Evolutionary conservation across 2,113 vertebrate genomes (phyloP), one percentile per base, ranked within the genome.

Genomic region (Barbus barbus): DNA sequence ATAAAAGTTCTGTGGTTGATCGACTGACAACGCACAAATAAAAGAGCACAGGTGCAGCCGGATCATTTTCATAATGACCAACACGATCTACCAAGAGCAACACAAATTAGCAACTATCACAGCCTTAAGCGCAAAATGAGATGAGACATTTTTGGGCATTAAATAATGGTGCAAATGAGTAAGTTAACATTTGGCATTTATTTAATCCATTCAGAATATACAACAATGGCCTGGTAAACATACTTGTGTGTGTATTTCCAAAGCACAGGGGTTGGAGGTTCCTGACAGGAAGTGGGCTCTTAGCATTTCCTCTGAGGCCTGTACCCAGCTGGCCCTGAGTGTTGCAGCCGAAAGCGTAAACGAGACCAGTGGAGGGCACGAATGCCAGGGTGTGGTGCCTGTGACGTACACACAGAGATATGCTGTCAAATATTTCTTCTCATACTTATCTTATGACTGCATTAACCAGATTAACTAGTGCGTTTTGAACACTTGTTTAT

Each of bases 301-400:
- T 96, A 8, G 95, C 91, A 1, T 96, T 96, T 56, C 94, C 94
- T 41, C 91, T 94, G 58, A 92, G 91, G 82, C 97, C 98, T 0
- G 93, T 97, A 86, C 97, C 98, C 76, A 99, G 94, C 88, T 99
- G 97, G 53, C 98, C 98, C 71, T 94, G 93, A 84, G 92, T 93
- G 91, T 98, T 98, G 90, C 96, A 97, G 78, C 97, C 98, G 91
- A 99, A 99, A 61, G 98, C 96, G 92, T 98, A 98, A 91, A 99
- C 95, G 87, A 96, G 85, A 88, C 97, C 95, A 63, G 97, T 96
- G 90, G 97, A 97, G 91, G 97, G 96, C 90, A 98, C 97, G 38
- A 97, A 98, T 33, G 97, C 98, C 91, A 99, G 88, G n/a, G 98
- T 99, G 92, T 99, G 98, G 87, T 96, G 95, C 91, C 98, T 99